Conservation (phyloP, 2,888 invertebrate species). For the Drosophila histrio region DNA sequence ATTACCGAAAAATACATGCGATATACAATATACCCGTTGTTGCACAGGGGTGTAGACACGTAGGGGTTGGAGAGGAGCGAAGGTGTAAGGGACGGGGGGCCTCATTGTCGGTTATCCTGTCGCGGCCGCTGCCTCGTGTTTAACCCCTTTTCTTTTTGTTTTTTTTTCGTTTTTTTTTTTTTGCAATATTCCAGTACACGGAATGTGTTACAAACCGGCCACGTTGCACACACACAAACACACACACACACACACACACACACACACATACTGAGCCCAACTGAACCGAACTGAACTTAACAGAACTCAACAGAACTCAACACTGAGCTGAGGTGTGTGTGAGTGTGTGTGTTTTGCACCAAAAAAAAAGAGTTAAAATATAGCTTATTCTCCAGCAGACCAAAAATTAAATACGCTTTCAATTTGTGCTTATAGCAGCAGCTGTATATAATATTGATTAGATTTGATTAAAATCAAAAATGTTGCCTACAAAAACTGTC, state of each 20-base stretch:
- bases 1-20: constrained; percentile 58
- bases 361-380: constrained; percentile 15
- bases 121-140: constrained; percentile 55
- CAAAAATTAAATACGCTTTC: neutral
- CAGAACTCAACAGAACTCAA: constrained; percentile 4
- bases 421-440: neutral
- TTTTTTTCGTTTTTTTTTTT: constrained; percentile 1
- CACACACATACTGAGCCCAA: constrained; percentile 10
- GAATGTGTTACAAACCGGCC: constrained; percentile 73
- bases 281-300: constrained; percentile 13
- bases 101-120: constrained; percentile 66
- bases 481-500: too few species aligned
- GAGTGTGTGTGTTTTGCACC: constrained; percentile 24
- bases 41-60: constrained; percentile 21
- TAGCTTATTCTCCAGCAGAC: neutral
- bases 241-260: constrained; percentile 8
- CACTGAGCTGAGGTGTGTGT: constrained; percentile 20
- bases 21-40: constrained; percentile 42
- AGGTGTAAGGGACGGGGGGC: constrained; percentile 14
- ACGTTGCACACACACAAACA: constrained; percentile 33
- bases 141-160: constrained; percentile 59
- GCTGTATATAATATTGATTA: neutral
- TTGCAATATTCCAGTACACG: constrained; percentile 46
- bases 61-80: neutral
- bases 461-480: neutral